Evolutionary conservation across 2,797 vertebrate species (phyloP).

Genomic region (Glossophaga mutica): DNA sequence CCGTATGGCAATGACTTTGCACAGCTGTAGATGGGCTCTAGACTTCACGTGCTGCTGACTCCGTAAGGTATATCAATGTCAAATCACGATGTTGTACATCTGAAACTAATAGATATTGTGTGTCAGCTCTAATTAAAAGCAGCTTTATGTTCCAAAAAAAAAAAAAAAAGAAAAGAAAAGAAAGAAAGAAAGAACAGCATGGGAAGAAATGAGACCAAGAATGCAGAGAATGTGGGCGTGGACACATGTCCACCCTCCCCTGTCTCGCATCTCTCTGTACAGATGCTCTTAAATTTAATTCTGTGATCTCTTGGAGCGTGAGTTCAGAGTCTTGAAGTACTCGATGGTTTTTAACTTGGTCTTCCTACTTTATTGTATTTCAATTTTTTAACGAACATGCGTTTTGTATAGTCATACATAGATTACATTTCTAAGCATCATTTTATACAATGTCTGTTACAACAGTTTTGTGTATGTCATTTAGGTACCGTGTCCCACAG

Average conservation of each 20-base stretch:
- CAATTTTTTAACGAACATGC: background rate
- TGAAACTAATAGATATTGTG: background rate
- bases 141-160: background rate
- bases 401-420: background rate
- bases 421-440: background rate
- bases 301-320: background rate
- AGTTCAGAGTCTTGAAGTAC: background rate
- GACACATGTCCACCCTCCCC: fast-evolving
- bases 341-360: background rate
- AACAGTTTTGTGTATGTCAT: background rate
- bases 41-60: background rate
- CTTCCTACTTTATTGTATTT: background rate
- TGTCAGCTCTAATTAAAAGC: background rate
- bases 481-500: background rate
- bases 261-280: fast-evolving
- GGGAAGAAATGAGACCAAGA: background rate
- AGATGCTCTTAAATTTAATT: background rate
- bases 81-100: background rate
- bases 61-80: background rate
- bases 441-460: background rate
- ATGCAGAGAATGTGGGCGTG: no score
- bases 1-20: background rate
- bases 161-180: no score
- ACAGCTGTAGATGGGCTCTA: background rate
- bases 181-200: background rate